phyloP scores from a whole-genome alignment of 2,888 invertebrate genomes.

The Archips xylosteana region DNA sequence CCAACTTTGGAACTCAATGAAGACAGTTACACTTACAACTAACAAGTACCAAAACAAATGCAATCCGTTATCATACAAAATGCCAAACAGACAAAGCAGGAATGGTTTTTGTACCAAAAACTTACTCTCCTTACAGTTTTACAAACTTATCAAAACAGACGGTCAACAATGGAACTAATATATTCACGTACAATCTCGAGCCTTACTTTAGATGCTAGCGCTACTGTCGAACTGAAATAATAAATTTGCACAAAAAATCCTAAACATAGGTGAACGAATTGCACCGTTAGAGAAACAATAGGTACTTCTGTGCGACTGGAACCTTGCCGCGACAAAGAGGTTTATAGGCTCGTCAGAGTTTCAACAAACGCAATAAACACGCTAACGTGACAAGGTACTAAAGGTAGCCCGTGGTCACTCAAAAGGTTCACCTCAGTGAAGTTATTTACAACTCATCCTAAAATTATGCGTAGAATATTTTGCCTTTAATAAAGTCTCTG shows the following conservation, averaged over 20 bases:
- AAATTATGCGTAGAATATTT: background rate
- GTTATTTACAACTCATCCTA: slow-evolving; percentile 21
- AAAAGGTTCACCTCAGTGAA: slow-evolving; percentile 33
- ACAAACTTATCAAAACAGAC: slow-evolving; percentile 11
- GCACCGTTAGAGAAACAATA: slow-evolving; percentile 34
- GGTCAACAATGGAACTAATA: background rate
- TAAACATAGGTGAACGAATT: slow-evolving; percentile 31
- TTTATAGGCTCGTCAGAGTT: background rate
- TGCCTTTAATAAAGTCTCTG: background rate
- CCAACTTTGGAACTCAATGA: slow-evolving; percentile 1
- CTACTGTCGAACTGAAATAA: background rate
- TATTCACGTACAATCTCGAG: background rate
- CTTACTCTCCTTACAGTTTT: background rate
- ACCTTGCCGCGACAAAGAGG: background rate
- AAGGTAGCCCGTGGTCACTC: background rate
- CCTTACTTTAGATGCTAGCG: background rate
- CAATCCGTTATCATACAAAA: slow-evolving; percentile 34
- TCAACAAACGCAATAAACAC: background rate
- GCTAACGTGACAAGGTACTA: slow-evolving; percentile 16
- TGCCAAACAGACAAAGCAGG: slow-evolving; percentile 21
- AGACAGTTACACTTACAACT: background rate
- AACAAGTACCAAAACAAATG: slow-evolving; percentile 29
- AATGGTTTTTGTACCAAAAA: slow-evolving; percentile 25
- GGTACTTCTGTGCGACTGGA: background rate
- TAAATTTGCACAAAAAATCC: slow-evolving; percentile 10